Base-by-base conservation (phyloP, 2,797 vertebrate species). In the Urosaurus nigricauda region DNA sequence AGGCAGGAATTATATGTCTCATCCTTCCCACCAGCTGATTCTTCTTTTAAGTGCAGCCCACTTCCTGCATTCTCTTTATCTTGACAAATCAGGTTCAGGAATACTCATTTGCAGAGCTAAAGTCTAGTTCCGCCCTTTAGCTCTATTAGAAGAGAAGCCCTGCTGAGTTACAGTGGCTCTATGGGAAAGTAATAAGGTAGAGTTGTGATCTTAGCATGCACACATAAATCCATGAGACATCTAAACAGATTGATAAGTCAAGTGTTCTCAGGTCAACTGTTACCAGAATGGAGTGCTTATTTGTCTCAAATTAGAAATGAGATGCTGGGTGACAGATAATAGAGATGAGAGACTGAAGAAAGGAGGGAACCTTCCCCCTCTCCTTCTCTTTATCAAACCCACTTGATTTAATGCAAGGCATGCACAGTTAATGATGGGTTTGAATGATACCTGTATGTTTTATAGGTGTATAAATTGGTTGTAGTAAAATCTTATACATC, bases 361-460 rank as follows among this genome's bases (percentile, higher is more conserved):
- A 86, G 93, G 93, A 79, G 94, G 90, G 81, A 68, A 84, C 86
- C 80, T 92, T 92, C 13, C 24, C 37, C 14, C n/a, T 53, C n/a
- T 92, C 92, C 93, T 53, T 93, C 90, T 87, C 35, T 79, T 91
- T 88, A 91, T 65, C 75, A 93, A 95, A 96, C 81, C 93, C 86
- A 65, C 91, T 95, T 97, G 96, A 96, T 97, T 97, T 97, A 96
- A 93, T 94, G 91, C 91, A 91, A 94, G 88, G 90, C 94, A 94
- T 94, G 94, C 92, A 92, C 93, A 95, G 96, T 96, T 97, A 96
- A 97, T 92, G 92, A 92, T 84, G 90, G 91, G 79, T 95, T 96
- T 97, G 96, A 97, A 94, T 96, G 96, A 97, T 97, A 97, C 95
- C 95, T 97, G 95, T 96, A 95, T 95, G 92, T 97, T 97, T 97